phyloP scores from a whole-genome alignment of 2,888 invertebrate genomes.

The Muschampia plurimacula region DNA sequence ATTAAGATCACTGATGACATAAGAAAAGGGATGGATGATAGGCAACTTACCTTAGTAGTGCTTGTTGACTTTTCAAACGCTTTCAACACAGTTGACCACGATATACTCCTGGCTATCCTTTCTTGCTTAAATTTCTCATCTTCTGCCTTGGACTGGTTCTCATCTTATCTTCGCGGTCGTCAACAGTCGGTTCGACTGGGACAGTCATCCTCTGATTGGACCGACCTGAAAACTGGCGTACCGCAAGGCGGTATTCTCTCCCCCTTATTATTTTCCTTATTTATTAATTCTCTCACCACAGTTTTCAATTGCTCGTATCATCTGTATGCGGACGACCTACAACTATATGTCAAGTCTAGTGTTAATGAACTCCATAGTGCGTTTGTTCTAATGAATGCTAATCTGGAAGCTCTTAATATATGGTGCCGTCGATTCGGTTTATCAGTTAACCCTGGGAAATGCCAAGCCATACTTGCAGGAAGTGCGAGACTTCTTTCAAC shows the following conservation, averaged over 20 bases:
- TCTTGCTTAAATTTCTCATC: neutral
- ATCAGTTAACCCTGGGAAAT: neutral
- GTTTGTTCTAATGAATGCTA: neutral
- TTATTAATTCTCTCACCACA: neutral
- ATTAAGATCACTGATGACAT: neutral
- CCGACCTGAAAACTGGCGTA: neutral
- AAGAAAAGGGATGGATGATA: neutral
- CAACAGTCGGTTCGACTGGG: neutral
- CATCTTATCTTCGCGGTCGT: neutral
- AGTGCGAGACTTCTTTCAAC: neutral
- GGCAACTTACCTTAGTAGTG: neutral
- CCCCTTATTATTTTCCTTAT: neutral
- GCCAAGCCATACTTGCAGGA: neutral
- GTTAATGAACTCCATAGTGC: neutral
- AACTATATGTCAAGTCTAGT: neutral
- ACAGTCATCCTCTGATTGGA: neutral
- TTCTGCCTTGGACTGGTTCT: neutral
- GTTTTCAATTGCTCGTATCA: neutral
- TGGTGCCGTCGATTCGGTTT: neutral
- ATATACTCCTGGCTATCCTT: neutral
- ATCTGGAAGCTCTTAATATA: neutral
- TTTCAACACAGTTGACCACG: too few species aligned
- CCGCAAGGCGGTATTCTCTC: neutral
- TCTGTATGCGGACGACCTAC: neutral
- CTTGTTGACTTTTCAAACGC: neutral